Percentiles rank a stretch among this genome's conserved stretches.
These are phyloP conservation scores for Altica lythri DNA, from an alignment of 2,888 invertebrate species.

Conservation along the genomic window DNA sequence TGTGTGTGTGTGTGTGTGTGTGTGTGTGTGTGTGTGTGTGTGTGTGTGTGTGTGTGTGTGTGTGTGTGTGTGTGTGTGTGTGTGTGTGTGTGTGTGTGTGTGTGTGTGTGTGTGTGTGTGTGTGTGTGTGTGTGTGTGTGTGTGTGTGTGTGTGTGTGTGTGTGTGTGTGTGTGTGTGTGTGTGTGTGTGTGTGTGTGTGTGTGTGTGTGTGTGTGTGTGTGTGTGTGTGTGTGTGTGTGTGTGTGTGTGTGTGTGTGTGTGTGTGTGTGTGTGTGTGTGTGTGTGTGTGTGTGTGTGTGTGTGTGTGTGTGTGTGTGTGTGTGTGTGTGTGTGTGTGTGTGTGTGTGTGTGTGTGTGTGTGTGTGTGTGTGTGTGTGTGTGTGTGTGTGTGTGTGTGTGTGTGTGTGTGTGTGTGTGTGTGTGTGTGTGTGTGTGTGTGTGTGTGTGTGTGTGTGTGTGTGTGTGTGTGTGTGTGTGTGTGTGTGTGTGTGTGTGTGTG, in stretches of 20 bases:
- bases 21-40: too few species aligned
- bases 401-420: slow-evolving; percentile 14
- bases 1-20: too few species aligned
- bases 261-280: slow-evolving; percentile 14
- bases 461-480: slow-evolving; percentile 14
- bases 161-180: too few species aligned
- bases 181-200: slow-evolving; percentile 5
- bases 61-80: too few species aligned
- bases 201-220: slow-evolving; percentile 5
- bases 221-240: slow-evolving; percentile 8
- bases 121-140: too few species aligned
- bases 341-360: slow-evolving; percentile 14
- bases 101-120: too few species aligned
- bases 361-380: slow-evolving; percentile 14
- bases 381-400: slow-evolving; percentile 14
- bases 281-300: slow-evolving; percentile 14
- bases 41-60: too few species aligned
- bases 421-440: slow-evolving; percentile 14
- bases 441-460: slow-evolving; percentile 14
- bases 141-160: too few species aligned
- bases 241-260: slow-evolving; percentile 14
- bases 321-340: slow-evolving; percentile 14
- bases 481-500: slow-evolving; percentile 14
- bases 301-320: slow-evolving; percentile 14
- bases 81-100: too few species aligned